Conservation (phyloP, 1,140 invertebrate species). For the Drosophila pectinifera region DNA sequence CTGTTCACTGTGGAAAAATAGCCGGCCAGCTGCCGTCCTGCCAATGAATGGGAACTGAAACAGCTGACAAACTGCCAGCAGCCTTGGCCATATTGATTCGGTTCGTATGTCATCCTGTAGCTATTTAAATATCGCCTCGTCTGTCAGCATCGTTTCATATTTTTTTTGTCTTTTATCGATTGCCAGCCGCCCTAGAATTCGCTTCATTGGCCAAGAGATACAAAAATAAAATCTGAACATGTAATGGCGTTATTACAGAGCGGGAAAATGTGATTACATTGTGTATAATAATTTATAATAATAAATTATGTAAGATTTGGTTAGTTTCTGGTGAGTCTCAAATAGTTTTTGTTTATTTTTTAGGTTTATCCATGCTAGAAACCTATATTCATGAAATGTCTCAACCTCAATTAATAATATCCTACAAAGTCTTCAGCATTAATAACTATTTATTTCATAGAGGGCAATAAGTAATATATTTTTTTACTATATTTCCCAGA, state of each 20-base stretch:
- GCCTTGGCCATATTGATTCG: slow-evolving; percentile 65
- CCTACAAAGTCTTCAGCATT: not conserved
- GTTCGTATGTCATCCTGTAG: slow-evolving; percentile 21
- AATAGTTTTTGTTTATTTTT: too few species aligned
- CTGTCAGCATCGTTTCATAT: slow-evolving; percentile 30
- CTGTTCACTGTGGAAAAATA: slow-evolving; percentile 41
- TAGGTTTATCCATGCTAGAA: not conserved
- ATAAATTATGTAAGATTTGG: too few species aligned
- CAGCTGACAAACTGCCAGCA: slow-evolving; percentile 55
- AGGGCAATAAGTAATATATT: too few species aligned
- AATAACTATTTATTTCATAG: too few species aligned
- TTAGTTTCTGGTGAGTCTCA: not conserved
- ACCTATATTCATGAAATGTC: too few species aligned
- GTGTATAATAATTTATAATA: not conserved
- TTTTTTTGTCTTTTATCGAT: slow-evolving; percentile 53
- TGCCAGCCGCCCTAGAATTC: slow-evolving; percentile 31
- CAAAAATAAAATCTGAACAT: slow-evolving; percentile 29
- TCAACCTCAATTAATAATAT: not conserved
- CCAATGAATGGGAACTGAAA: slow-evolving; percentile 46
- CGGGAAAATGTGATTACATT: not conserved
- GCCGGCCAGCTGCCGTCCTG: slow-evolving; percentile 54
- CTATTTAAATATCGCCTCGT: slow-evolving; percentile 54
- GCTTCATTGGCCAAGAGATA: slow-evolving; percentile 35
- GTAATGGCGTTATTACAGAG: not conserved
- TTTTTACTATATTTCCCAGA: too few species aligned